Base-by-base conservation (phyloP, 1,140 invertebrate genomes). In the Diorhabda carinulata region DNA sequence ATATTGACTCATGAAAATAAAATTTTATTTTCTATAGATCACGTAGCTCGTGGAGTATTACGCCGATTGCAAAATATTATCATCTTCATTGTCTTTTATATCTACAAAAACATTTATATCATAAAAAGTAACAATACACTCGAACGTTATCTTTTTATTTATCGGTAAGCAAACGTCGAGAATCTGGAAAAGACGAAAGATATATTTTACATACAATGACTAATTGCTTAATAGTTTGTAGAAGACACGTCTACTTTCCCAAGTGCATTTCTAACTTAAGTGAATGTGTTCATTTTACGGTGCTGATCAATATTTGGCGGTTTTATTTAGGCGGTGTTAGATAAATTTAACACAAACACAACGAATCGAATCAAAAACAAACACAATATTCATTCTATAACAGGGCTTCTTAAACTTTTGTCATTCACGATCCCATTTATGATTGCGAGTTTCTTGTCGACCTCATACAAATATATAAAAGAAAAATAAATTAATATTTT, bases 161-260 rank as follows among this genome's bases (percentile, higher is more conserved):
- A 62, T 62, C 61, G 43, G 41, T 8, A 2, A 62, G 5, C 61
- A 62, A 62, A 62, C 61, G n/a, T 4, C 61, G 44, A 44, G 61
- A 62, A 62, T 62, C 61, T 62, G 61, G 61, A 62, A 25, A 62
- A 62, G 41, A 62, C 44, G n/a, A 43, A 62, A 43, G 10, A 62
- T 43, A 62, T 62, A 62, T 62, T 62, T 62, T 62, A 62, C 61
- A 62, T 62, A 62, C 61, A 62, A 62, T 62, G 61, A 62, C 61
- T 62, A 47, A 62, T 62, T 62, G 61, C 61, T 44, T 43, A 62
- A 62, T 52, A 4, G 61, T 43, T 25, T 62, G 2, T 43, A 62
- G 5, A 10, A 62, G 61, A 44, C 47, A 52, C 47, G n/a, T 52
- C 43, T 9, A 62, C 61, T 62, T 62, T 62, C 61, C n/a, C 61